phyloP scores from a whole-genome alignment of 1,140 invertebrate species.

The Apolygus lucorum region DNA sequence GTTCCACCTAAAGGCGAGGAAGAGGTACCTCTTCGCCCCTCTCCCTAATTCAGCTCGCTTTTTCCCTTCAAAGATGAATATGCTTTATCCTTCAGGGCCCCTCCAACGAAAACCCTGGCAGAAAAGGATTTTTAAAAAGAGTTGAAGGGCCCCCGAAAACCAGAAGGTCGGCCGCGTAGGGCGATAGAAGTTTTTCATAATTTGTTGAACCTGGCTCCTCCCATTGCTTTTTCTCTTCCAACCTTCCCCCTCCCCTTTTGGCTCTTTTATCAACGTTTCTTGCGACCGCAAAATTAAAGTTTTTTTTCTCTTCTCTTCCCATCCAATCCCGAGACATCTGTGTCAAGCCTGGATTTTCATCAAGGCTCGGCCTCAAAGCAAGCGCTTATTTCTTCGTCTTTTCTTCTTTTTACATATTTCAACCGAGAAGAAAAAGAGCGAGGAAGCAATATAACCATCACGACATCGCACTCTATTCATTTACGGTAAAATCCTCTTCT shows the following conservation, averaged over 20 bases:
- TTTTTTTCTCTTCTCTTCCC: constrained; percentile 1
- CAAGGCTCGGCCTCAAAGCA: not conserved
- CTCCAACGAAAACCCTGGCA: not conserved
- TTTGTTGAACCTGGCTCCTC: constrained; percentile 19
- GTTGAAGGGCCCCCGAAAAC: not conserved
- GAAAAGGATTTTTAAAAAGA: constrained; percentile 13
- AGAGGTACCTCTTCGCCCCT: not conserved
- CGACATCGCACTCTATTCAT: too few species aligned
- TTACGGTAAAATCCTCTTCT: too few species aligned
- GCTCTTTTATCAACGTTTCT: not conserved
- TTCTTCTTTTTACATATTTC: too few species aligned
- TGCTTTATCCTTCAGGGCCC: constrained; percentile 5
- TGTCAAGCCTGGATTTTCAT: not conserved
- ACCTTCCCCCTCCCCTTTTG: constrained; percentile 7
- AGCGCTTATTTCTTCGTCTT: too few species aligned
- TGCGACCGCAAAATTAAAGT: constrained; percentile 10
- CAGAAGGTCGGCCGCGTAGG: not conserved
- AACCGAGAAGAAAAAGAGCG: too few species aligned
- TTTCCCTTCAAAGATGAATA: constrained; percentile 16
- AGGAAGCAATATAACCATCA: too few species aligned
- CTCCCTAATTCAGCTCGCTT: constrained; percentile 7
- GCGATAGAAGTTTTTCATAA: constrained; percentile 18
- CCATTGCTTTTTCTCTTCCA: constrained; percentile 6
- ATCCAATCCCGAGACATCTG: constrained; percentile 5
- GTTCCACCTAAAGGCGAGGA: constrained; percentile 1